phyloP scores from a whole-genome alignment of 64 coral and sea anemone species.

The Pocillopora verrucosa region DNA sequence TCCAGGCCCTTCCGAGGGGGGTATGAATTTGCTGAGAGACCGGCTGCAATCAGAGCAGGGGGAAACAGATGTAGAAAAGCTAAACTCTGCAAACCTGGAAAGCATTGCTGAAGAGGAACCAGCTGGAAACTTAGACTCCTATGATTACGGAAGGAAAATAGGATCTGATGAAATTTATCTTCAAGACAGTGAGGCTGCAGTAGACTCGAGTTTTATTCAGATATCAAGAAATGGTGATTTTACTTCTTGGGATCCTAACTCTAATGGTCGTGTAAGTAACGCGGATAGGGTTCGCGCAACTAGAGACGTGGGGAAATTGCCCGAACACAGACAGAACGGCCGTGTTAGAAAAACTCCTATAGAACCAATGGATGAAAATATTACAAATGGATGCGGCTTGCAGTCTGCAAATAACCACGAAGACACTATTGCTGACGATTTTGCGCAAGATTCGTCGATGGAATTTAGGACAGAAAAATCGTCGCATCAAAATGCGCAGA shows the following conservation, averaged over 20 bases:
- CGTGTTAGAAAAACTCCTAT: not conserved
- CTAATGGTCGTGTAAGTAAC: not conserved
- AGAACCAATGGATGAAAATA: not conserved
- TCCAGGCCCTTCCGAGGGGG: not conserved
- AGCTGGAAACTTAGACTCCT: not conserved
- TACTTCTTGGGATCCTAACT: not conserved
- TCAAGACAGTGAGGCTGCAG: not conserved
- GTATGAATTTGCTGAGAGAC: not conserved
- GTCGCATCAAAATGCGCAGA: not conserved
- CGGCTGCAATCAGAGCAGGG: not conserved
- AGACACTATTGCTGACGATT: not conserved
- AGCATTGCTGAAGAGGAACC: not conserved
- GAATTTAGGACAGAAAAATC: not conserved
- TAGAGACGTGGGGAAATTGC: not conserved
- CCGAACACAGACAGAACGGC: conserved; percentile 1
- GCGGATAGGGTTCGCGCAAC: not conserved
- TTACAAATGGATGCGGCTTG: not conserved
- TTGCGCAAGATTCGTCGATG: not conserved
- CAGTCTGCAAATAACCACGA: not conserved
- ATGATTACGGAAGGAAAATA: not conserved
- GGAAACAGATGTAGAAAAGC: not conserved
- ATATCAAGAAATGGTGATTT: not conserved
- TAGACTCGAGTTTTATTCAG: not conserved
- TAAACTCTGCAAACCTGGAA: not conserved
- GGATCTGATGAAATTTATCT: not conserved